Conservation (phyloP, 2,888 invertebrate genomes). For the Caenorhabditis sp. region DNA sequence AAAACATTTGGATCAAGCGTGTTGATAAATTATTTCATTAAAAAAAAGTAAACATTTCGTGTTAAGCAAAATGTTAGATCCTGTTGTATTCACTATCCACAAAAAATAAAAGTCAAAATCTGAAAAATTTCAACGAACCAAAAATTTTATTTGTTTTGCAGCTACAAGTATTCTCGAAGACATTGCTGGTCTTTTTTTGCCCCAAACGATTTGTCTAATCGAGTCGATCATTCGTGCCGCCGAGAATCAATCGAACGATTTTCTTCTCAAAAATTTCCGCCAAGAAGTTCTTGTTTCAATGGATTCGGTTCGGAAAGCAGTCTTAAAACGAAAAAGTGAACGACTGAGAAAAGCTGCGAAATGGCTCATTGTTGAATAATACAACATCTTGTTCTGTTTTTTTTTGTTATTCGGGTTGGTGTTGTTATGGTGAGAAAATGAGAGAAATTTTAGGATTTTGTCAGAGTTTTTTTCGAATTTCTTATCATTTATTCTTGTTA, state of each 20-base stretch:
- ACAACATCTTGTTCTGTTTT: neutral
- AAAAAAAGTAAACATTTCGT: too few relatives aligned
- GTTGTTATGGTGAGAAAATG: neutral
- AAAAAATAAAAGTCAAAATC: too few relatives aligned
- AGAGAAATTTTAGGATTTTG: neutral
- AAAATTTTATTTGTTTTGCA: constrained; percentile 15
- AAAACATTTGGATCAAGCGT: too few relatives aligned
- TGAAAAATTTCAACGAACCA: too few relatives aligned
- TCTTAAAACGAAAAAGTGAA: constrained; percentile 31
- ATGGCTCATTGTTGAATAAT: constrained; percentile 17
- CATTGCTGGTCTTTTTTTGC: constrained; percentile 28
- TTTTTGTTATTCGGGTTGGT: neutral
- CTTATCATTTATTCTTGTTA: neutral
- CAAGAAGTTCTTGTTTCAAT: constrained; percentile 32
- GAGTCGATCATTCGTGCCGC: constrained; percentile 27
- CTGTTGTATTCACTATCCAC: too few relatives aligned
- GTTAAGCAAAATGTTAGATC: too few relatives aligned
- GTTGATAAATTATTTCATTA: too few relatives aligned
- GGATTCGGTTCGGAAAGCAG: constrained; percentile 25
- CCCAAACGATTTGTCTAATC: constrained; percentile 36
- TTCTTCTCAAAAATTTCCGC: constrained; percentile 29
- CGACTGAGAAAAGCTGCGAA: constrained; percentile 20
- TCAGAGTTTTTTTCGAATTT: neutral
- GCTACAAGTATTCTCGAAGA: constrained; percentile 44
- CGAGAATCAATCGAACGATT: constrained; percentile 44